Conservation (phyloP, 2,797 vertebrate species). For the Falco naumanni region DNA sequence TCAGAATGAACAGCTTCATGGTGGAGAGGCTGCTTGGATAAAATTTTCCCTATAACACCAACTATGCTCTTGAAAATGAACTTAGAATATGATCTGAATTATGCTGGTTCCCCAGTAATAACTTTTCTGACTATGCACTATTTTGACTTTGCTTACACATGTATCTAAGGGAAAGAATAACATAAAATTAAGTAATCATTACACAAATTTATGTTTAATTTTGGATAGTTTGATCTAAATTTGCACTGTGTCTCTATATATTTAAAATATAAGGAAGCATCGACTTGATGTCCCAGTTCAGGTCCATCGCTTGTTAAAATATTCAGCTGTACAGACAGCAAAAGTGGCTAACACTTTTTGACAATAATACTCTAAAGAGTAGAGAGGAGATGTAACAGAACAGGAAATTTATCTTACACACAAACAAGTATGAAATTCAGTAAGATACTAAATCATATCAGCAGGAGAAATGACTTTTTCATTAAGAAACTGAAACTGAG, state of each 20-base stretch:
- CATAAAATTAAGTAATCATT: not conserved
- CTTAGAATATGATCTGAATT: not conserved
- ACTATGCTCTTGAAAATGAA: not conserved
- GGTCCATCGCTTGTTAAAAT: not conserved
- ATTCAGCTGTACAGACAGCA: not conserved
- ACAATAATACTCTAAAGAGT: not conserved
- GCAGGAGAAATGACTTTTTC: not conserved
- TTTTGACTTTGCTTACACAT: not conserved
- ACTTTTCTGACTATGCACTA: not conserved
- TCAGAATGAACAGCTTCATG: not conserved
- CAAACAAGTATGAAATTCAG: constrained; percentile 22
- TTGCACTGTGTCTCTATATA: not conserved
- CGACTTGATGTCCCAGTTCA: not conserved
- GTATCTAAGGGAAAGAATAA: not conserved
- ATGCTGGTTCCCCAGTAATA: not conserved
- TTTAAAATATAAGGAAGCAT: not conserved
- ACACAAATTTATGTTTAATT: not conserved
- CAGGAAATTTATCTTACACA: not conserved
- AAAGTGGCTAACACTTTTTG: not conserved
- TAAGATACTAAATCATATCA: constrained; percentile 34
- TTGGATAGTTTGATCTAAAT: not conserved
- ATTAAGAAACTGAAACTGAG: constrained; percentile 46
- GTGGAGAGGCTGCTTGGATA: not conserved
- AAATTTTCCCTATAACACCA: not conserved
- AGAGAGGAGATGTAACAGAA: not conserved